These are phyloP conservation scores for Leptopilina clavipes DNA, from an alignment of 1,140 invertebrate species.

Conservation along the genomic window DNA sequence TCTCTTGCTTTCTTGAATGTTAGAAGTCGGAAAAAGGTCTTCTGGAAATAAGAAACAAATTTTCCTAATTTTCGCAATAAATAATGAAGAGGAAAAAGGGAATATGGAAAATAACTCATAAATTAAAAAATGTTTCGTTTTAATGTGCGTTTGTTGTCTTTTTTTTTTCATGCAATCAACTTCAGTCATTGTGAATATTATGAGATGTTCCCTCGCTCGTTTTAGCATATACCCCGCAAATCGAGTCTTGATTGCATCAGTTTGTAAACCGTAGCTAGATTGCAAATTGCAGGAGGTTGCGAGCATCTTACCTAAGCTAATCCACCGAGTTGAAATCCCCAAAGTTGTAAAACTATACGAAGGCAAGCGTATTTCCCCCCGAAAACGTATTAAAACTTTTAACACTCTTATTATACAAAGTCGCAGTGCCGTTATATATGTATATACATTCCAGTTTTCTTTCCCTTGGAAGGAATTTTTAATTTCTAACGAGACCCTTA, in stretches of 20 bases:
- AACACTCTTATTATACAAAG: slow-evolving; percentile 50
- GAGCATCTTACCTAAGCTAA: slow-evolving; percentile 33
- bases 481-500: slow-evolving; percentile 55
- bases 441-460: slow-evolving; percentile 38
- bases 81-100: no score
- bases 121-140: not conserved
- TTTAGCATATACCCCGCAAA: slow-evolving; percentile 23
- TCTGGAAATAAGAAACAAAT: no score
- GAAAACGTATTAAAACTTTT: slow-evolving; percentile 45
- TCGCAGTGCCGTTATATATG: slow-evolving; percentile 38
- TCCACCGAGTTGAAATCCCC: slow-evolving; percentile 26
- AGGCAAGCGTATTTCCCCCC: slow-evolving; percentile 1
- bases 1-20: no score
- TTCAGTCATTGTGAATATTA: slow-evolving; percentile 14
- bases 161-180: not conserved
- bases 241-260: slow-evolving; percentile 34
- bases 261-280: slow-evolving; percentile 33
- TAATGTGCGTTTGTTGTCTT: not conserved
- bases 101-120: no score
- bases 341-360: slow-evolving; percentile 31
- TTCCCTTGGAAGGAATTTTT: slow-evolving; percentile 53
- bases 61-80: no score
- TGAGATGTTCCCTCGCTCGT: not conserved
- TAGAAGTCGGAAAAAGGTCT: no score
- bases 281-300: slow-evolving; percentile 29